Conservation (phyloP, 2,113 vertebrate genomes). For the Chloropsis hardwickii region DNA sequence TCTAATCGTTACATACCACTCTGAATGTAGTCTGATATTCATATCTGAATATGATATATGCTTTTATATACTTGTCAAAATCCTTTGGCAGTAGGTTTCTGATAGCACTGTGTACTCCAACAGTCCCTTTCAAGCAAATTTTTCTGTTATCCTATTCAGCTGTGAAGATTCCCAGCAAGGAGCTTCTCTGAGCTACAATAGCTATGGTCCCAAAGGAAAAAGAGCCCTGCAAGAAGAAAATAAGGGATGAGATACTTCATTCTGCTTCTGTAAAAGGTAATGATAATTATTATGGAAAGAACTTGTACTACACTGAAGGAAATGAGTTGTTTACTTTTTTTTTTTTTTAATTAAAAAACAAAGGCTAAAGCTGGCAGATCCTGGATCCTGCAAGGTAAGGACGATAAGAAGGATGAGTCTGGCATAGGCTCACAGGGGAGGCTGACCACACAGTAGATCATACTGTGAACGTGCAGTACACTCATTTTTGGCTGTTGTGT, state of each 20-base stretch:
- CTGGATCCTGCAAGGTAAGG: background rate
- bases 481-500: background rate
- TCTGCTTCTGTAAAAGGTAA: background rate
- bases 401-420: background rate
- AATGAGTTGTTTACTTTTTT: rapidly evolving
- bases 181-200: background rate
- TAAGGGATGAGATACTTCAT: background rate
- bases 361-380: background rate
- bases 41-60: background rate
- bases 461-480: rapidly evolving
- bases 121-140: background rate
- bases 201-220: background rate
- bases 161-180: background rate
- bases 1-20: background rate
- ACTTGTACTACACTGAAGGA: background rate
- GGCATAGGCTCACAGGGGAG: background rate
- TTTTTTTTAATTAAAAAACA: background rate
- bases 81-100: background rate
- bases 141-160: background rate
- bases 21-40: background rate
- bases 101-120: background rate
- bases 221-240: background rate
- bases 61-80: background rate
- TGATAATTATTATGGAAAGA: background rate
- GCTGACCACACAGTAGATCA: background rate